A percentile compares a stretch with the other conserved stretches of the same genome.
These are phyloP conservation scores for Calcarius lapponicus DNA, from an alignment of 2,797 vertebrate species.

Conservation along the genomic window DNA sequence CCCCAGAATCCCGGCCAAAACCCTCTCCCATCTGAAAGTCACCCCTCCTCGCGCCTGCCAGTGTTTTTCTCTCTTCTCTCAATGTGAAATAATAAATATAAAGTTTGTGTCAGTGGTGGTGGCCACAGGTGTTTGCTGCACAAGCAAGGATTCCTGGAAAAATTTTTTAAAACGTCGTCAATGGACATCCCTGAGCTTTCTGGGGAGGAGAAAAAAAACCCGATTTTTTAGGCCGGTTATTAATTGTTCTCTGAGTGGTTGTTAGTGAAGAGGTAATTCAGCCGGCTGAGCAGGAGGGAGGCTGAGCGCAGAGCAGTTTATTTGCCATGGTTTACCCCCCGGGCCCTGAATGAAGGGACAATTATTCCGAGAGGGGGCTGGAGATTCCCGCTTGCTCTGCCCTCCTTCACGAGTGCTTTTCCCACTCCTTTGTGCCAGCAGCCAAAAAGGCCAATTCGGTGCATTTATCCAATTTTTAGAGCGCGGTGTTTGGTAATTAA, in stretches of 20 bases:
- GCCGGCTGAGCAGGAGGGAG: background rate
- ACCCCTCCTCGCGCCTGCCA: rapidly evolving
- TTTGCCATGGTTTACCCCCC: slow-evolving; percentile 51
- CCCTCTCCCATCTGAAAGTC: background rate
- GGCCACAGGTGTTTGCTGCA: background rate
- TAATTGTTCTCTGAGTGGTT: slow-evolving; percentile 20
- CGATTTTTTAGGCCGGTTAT: background rate
- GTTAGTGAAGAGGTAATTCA: slow-evolving; percentile 21
- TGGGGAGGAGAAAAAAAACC: background rate
- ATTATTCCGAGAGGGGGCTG: background rate
- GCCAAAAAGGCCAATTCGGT: background rate
- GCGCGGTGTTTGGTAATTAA: background rate
- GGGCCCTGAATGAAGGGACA: slow-evolving; percentile 28
- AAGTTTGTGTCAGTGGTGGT: no score
- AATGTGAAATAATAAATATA: rapidly evolving
- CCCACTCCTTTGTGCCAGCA: background rate
- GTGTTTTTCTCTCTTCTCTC: background rate
- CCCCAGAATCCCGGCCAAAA: background rate
- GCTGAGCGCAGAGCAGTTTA: background rate
- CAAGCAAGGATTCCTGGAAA: background rate
- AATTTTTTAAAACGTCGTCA: background rate
- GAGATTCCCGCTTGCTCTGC: background rate
- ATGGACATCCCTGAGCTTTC: background rate
- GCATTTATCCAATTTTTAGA: background rate
- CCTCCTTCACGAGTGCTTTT: background rate